A percentile compares a stretch with the other conserved stretches of the same genome.
These are phyloP conservation scores for Diplolepis rosae DNA, from an alignment of 2,888 invertebrate genomes.

Conservation along the genomic window DNA sequence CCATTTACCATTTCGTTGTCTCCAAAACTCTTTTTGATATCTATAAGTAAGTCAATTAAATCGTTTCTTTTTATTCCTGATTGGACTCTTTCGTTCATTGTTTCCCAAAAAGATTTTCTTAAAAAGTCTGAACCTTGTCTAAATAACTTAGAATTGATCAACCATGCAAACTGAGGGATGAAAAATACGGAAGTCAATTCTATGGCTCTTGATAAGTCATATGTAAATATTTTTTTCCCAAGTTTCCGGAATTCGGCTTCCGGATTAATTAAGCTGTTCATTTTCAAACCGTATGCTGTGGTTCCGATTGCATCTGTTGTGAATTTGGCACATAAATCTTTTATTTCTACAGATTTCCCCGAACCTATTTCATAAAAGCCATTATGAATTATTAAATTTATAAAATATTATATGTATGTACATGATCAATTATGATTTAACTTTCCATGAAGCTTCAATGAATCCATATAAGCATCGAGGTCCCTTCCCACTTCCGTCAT, in stretches of 20 bases:
- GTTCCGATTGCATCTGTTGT: constrained; percentile 74
- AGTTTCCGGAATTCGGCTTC: constrained; percentile 72
- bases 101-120: constrained; percentile 70
- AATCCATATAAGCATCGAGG: constrained; percentile 50
- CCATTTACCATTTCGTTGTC: constrained; percentile 33
- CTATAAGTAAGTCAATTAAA: constrained; percentile 74
- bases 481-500: constrained; percentile 57
- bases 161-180: constrained; percentile 68
- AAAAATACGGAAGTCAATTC: constrained; percentile 73
- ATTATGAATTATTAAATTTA: too few relatives aligned
- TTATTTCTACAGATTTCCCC: constrained; percentile 34
- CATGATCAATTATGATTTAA: not conserved
- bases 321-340: constrained; percentile 61
- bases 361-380: constrained; percentile 39
- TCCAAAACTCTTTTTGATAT: constrained; percentile 63
- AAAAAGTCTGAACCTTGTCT: constrained; percentile 69
- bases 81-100: constrained; percentile 70
- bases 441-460: constrained; percentile 52
- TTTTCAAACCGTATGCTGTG: constrained; percentile 74
- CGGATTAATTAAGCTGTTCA: constrained; percentile 72
- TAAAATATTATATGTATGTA: too few relatives aligned
- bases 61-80: constrained; percentile 70
- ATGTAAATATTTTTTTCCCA: constrained; percentile 71
- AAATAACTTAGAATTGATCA: constrained; percentile 70
- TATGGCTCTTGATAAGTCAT: constrained; percentile 63